These are phyloP conservation scores for Macaria notata DNA, from an alignment of 2,888 invertebrate species.

Conservation along the genomic window DNA sequence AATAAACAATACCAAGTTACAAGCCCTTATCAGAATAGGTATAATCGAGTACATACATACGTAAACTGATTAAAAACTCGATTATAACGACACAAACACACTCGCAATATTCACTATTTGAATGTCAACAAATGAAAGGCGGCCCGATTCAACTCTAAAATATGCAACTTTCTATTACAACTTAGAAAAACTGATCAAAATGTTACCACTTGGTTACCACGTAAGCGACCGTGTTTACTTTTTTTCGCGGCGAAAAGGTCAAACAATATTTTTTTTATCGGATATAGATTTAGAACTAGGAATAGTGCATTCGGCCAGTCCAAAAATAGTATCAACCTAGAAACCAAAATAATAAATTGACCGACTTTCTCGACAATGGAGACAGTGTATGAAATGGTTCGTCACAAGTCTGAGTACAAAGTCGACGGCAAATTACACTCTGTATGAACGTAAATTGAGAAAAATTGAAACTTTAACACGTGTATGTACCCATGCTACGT, in stretches of 20 bases:
- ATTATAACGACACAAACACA: constrained; percentile 32
- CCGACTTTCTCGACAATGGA: constrained; percentile 42
- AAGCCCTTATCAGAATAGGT: constrained; percentile 4
- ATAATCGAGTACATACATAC: background rate
- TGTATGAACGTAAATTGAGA: constrained; percentile 52
- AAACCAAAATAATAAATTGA: constrained; percentile 60
- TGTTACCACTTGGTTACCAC: constrained; percentile 19
- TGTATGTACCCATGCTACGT: constrained; percentile 53
- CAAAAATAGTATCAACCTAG: constrained; percentile 67
- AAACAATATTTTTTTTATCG: constrained; percentile 26
- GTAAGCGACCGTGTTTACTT: constrained; percentile 27
- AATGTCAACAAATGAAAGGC: constrained; percentile 62
- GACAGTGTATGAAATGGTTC: constrained; percentile 32
- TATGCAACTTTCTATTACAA: constrained; percentile 47
- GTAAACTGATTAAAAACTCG: background rate
- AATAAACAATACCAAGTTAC: background rate
- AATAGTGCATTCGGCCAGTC: constrained; percentile 49
- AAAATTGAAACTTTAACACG: constrained; percentile 59
- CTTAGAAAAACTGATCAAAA: constrained; percentile 23
- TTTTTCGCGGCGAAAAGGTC: constrained; percentile 27
- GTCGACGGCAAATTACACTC: constrained; percentile 42
- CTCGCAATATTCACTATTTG: constrained; percentile 49
- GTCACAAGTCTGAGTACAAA: constrained; percentile 43
- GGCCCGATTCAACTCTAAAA: constrained; percentile 43
- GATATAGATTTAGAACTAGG: constrained; percentile 41